phyloP scores from a whole-genome alignment of 2,888 invertebrate genomes.

The Andricus quercusramuli region DNA sequence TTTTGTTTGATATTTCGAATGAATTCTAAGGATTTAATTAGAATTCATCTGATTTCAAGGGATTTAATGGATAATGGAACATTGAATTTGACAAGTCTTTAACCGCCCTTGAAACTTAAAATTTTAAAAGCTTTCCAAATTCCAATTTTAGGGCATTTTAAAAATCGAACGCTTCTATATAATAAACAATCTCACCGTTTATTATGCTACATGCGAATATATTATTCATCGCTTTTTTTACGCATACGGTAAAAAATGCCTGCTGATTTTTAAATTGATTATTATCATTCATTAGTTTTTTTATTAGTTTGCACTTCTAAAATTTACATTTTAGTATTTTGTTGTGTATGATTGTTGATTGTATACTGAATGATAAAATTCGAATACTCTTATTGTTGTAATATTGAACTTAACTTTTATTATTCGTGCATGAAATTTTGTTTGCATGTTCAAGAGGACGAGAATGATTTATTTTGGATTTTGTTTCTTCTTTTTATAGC shows the following conservation, averaged over 20 bases:
- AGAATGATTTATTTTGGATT: constrained; percentile 38
- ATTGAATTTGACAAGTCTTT: too few relatives aligned
- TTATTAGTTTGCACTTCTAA: constrained; percentile 14
- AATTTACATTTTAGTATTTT: neutral
- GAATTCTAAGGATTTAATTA: too few relatives aligned
- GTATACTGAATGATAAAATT: neutral
- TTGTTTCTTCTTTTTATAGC: constrained; percentile 81
- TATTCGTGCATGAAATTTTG: constrained; percentile 35
- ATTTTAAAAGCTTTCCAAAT: too few relatives aligned
- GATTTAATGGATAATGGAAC: too few relatives aligned
- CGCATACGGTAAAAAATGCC: neutral
- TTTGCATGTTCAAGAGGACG: constrained; percentile 48
- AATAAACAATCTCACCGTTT: neutral
- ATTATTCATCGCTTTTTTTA: neutral
- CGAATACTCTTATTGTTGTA: neutral
- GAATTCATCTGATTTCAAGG: too few relatives aligned
- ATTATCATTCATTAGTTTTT: neutral
- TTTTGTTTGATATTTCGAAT: too few relatives aligned
- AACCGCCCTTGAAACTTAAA: too few relatives aligned
- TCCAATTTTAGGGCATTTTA: too few relatives aligned
- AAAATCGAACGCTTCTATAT: too few relatives aligned
- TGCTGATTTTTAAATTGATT: neutral
- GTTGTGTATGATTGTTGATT: constrained; percentile 30
- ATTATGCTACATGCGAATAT: neutral
- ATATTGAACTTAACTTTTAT: constrained; percentile 26